Base-by-base conservation (phyloP, 37 sponge, comb jelly and placozoan genomes). In the Amphimedon queenslandica region DNA sequence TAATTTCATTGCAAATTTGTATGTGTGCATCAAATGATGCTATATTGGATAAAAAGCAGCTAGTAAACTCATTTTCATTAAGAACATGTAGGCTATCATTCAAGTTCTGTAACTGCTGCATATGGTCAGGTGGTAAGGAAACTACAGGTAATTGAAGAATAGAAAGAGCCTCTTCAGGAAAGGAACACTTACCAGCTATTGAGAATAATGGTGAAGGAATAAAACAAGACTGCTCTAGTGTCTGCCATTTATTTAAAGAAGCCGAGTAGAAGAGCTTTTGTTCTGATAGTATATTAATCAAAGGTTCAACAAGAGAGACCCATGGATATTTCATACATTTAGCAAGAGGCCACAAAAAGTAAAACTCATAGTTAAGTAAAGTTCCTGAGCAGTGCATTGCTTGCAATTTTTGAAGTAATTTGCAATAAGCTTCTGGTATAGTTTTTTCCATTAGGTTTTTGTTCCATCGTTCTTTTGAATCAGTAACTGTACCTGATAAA, bases 261-360 rank as follows among this genome's bases (percentile, higher is more conserved):
- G 0, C 25, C 5, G 81, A 80, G 56, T 71, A 64, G 29, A 80
- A 73, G 8, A 80, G 53, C 33, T 39, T 6, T n/a, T 47, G 31
- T 16, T 28, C 4, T 16, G 67, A 53, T 1, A 74, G 58, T 29
- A 2, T 27, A 11, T 32, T 10, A 32, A 67, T 74, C 20, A 82
- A 69, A 1, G 57, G 33, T 41, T 35, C 36, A 4, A 82, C 24
- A 4, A 67, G 2, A n/a, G 2, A 10, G 23, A 66, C 55, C 82
- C 82, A 82, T 31, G 75, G 82, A 68, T 74, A 57, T 34, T 68
- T 57, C 4, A 28, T 35, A 4, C n/a, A 21, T 5, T 76, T 42
- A 18, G 29, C 35, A 18, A 78, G 51, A 18, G 79, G 86, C 86
- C 86, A 85, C 8, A 85, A 55, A 31, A 25, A 4, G 56, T 72